Conservation (phyloP, 2,113 vertebrate species). For the Peromyscus maniculatus region DNA sequence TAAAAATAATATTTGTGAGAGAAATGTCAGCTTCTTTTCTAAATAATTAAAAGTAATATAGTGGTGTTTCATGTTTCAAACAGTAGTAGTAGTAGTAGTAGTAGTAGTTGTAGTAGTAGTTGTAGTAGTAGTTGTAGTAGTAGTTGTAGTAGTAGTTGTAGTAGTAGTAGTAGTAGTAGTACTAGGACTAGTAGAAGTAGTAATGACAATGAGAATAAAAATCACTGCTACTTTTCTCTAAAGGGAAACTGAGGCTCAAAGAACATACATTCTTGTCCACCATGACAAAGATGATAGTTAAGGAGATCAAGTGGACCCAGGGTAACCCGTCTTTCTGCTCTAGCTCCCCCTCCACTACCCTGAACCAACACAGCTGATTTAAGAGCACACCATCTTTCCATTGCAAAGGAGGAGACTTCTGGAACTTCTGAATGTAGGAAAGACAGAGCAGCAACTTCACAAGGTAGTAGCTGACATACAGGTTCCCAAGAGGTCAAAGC, state of each 20-base stretch:
- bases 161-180: not conserved
- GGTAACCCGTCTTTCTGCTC: not conserved
- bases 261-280: slow-evolving; percentile 13
- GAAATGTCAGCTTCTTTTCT: slow-evolving; percentile 79
- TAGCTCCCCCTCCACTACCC: not conserved
- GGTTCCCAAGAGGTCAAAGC: not conserved
- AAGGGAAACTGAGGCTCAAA: slow-evolving; percentile 62
- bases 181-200: not conserved
- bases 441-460: not conserved
- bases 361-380: not conserved
- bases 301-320: not conserved
- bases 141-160: not conserved
- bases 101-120: not conserved
- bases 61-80: slow-evolving; percentile 67
- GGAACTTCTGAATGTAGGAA: not conserved
- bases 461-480: not conserved
- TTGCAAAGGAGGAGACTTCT: not conserved
- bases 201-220: not conserved
- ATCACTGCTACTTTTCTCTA: slow-evolving; percentile 57
- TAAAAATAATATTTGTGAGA: slow-evolving; percentile 82
- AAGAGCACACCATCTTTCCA: not conserved
- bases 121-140: not conserved
- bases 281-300: not conserved
- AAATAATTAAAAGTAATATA: slow-evolving; percentile 80
- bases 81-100: not conserved